Base-by-base conservation (phyloP, 2,797 vertebrate species). In the Tympanoctomys barrerae region DNA sequence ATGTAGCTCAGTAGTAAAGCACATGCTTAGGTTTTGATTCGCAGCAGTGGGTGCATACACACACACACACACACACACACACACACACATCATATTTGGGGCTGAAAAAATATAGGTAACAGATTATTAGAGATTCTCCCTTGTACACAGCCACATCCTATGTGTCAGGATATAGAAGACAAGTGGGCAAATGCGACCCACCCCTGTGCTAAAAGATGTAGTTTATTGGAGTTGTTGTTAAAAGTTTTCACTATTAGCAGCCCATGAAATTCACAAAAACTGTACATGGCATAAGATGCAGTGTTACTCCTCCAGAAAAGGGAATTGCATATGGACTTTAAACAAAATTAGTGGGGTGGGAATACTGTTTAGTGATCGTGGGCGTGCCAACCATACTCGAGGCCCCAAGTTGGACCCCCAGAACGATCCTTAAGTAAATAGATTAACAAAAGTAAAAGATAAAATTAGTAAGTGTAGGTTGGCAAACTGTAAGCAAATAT, bases 161-260 rank as follows among this genome's bases (percentile, higher is more conserved):
- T 22, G 36, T 77, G 39, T 7, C 16, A 66, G 12, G 31, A 52
- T 14, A 22, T 21, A 90, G 26, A 82, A 46, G 13, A 73, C 13
- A 84, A 66, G 83, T 2, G 26, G 36, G 19, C 49, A 75, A 66
- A 16, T 33, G 54, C 57, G 46, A 62, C 9, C 62, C 33, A 18
- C 28, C 18, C 66, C 19, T 86, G 1, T 31, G 8, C 46, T 70
- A 10, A 46, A 70, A 3, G 36, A 49, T 31, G n/a, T 31, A 52
- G 42, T 22, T 39, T 57, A 36, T 14, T 18, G 1, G 64, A 49
- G 12, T 49, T 78, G 8, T 49, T 62, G 5, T 13, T 26, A 59
- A 90, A 84, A 61, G 3, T 87, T 54, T 93, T 88, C 46, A 73
- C 33, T 42, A 61, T 61, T 61, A 91, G 78, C n/a, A 68, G 68